Percentiles rank a stretch among this genome's conserved stretches.
These are phyloP conservation scores for Monopis laevigella DNA, from an alignment of 2,888 invertebrate species.

Conservation along the genomic window DNA sequence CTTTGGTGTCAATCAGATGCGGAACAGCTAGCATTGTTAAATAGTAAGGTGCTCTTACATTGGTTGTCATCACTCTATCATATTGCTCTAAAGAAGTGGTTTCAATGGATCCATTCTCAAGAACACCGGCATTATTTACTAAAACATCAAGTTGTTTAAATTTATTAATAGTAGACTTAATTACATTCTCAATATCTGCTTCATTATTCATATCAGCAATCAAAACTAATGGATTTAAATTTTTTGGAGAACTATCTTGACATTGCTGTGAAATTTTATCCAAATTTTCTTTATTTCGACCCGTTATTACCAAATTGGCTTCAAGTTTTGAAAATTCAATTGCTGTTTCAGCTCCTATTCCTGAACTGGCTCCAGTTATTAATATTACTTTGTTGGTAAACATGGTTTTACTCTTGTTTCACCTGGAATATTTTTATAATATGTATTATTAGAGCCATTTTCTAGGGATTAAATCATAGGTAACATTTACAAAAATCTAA, in stretches of 20 bases:
- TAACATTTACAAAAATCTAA: no score
- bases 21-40: constrained; percentile 87
- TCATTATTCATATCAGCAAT: constrained; percentile 75
- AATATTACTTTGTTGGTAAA: constrained; percentile 70
- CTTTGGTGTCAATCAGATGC: constrained; percentile 80
- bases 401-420: no score
- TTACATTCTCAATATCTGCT: constrained; percentile 70
- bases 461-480: no score
- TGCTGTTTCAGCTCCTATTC: constrained; percentile 78
- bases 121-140: constrained; percentile 89
- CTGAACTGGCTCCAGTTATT: constrained; percentile 77
- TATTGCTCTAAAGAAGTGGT: constrained; percentile 83
- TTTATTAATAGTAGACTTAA: constrained; percentile 72
- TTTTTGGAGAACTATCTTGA: constrained; percentile 37
- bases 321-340: constrained; percentile 72
- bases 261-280: constrained; percentile 70
- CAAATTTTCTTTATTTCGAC: constrained; percentile 75
- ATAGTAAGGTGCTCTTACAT: constrained; percentile 80
- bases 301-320: constrained; percentile 71
- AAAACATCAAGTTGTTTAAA: constrained; percentile 78
- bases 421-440: no score
- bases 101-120: constrained; percentile 84
- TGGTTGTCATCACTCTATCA: constrained; percentile 87
- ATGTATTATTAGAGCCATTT: no score
- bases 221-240: constrained; percentile 60